Evolutionary conservation across 2,888 invertebrate genomes (phyloP), one percentile per base, ranked within the genome.

Genomic region (Lasius fuliginosus): DNA sequence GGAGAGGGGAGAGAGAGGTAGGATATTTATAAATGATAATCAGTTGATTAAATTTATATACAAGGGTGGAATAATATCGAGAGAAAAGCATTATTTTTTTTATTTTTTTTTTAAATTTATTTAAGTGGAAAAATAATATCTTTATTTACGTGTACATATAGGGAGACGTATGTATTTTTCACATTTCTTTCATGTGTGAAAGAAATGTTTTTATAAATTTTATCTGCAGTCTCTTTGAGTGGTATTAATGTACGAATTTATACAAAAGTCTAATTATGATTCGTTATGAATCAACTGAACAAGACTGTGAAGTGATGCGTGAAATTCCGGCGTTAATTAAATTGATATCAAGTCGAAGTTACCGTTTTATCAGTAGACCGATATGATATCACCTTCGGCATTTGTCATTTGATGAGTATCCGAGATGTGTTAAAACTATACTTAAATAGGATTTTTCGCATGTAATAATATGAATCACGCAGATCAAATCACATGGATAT

Each of bases 311-410:
- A 36, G 56, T 3, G 1, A 4, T 9, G 15, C n/a, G 9, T 12
- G 4, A 40, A 65, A 40, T 56, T 76, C 3, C 5, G 2, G 4
- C 3, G 23, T 65, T 5, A 46, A 30, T 36, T 49, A 36, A 56
- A 68, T 77, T 40, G 1, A 27, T 56, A 15, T 56, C 40, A 18
- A 18, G 9, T 2, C 4, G 18, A 76, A 67, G 12, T 18, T 36
- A 18, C 8, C 1, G n/a, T 15, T 33, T 69, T 79, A 79, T 79
- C 73, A 79, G 33, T 5, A 53, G 0, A n/a, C 1, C 1, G 40
- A 77, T 40, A 68, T 6, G 23, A 60, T 71, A 73, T 67, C 6
- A 5, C 33, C 33, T 67, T 68, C 18, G 27, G 30, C 42, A 56
- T 27, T 53, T 40, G 5, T 33, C 30, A 15, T 33, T 60, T 6